Evolutionary conservation across 2,888 invertebrate genomes (phyloP).

Genomic region (Platycheirus albimanus): DNA sequence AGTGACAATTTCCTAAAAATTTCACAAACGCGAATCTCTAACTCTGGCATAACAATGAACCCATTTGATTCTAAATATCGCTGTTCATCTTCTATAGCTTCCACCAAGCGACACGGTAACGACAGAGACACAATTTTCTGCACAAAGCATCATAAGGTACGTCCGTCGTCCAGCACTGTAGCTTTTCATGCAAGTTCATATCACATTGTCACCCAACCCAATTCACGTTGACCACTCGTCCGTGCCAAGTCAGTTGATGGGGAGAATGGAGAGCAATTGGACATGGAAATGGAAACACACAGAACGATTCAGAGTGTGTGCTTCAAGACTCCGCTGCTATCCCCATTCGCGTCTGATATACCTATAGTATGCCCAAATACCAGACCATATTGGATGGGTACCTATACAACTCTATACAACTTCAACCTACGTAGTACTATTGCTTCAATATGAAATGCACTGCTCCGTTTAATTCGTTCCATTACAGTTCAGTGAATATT

Average conservation of each 20-base stretch:
- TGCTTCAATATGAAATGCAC: constrained; percentile 72
- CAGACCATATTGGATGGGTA: too few relatives aligned
- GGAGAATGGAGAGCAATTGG: not conserved
- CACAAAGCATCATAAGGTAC: too few relatives aligned
- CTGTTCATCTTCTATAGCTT: constrained; percentile 26
- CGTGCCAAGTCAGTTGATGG: constrained; percentile 56
- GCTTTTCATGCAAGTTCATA: constrained; percentile 49
- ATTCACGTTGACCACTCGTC: constrained; percentile 69
- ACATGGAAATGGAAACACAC: constrained; percentile 5
- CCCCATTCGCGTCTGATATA: not conserved
- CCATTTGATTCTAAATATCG: constrained; percentile 31
- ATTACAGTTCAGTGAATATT: constrained; percentile 81
- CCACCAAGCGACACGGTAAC: constrained; percentile 57
- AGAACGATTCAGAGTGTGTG: constrained; percentile 30
- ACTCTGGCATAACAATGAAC: constrained; percentile 42
- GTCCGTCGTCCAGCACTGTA: not conserved
- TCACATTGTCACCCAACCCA: constrained; percentile 68
- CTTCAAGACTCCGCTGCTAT: constrained; percentile 33
- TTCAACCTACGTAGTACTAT: not conserved
- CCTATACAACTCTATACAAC: not conserved
- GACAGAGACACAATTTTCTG: too few relatives aligned
- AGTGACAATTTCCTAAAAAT: constrained; percentile 23
- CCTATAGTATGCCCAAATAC: not conserved
- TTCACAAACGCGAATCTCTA: constrained; percentile 34
- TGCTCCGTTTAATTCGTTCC: constrained; percentile 80